Percentiles rank a stretch among this genome's conserved stretches.
Conservation (phyloP, 2,888 invertebrate species). For the Parochlus steinenii region DNA sequence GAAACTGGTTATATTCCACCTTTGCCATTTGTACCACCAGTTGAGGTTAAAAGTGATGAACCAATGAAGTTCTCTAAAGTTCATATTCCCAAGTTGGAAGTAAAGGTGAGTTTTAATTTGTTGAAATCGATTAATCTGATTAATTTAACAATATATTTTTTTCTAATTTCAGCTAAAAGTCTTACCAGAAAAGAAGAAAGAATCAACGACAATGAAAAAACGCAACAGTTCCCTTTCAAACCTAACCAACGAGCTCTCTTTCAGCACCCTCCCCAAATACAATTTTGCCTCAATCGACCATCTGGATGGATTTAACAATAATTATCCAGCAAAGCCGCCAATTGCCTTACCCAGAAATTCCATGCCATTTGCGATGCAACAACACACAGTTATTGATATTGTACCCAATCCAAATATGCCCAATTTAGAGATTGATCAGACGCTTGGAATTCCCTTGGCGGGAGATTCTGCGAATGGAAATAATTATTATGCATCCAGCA, state of each 20-base stretch:
- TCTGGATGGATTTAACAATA: constrained; percentile 4
- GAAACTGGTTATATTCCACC: constrained; percentile 7
- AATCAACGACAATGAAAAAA: too few species aligned
- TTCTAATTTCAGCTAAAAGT: neutral
- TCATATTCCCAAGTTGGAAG: too few species aligned
- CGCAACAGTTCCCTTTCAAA: constrained; percentile 3
- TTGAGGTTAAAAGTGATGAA: neutral
- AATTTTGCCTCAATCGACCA: constrained; percentile 1
- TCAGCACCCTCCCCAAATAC: constrained; percentile 6
- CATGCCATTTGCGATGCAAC: neutral
- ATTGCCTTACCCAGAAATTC: neutral
- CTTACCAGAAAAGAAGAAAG: neutral
- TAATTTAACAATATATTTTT: neutral
- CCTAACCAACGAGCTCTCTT: constrained; percentile 3
- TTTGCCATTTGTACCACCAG: neutral
- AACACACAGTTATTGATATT: constrained; percentile 12
- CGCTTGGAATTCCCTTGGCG: constrained; percentile 21
- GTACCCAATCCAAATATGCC: constrained; percentile 12
- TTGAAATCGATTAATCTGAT: too few species aligned
- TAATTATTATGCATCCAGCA: neutral
- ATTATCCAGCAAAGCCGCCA: constrained; percentile 1
- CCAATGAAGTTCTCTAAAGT: too few species aligned
- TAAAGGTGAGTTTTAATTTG: neutral
- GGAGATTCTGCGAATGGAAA: neutral
- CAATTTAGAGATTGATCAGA: constrained; percentile 20